Percentiles rank a stretch among this genome's conserved stretches.
Evolutionary conservation across 2,797 vertebrate species (phyloP).

Genomic region (Sebastes matsubarae): DNA sequence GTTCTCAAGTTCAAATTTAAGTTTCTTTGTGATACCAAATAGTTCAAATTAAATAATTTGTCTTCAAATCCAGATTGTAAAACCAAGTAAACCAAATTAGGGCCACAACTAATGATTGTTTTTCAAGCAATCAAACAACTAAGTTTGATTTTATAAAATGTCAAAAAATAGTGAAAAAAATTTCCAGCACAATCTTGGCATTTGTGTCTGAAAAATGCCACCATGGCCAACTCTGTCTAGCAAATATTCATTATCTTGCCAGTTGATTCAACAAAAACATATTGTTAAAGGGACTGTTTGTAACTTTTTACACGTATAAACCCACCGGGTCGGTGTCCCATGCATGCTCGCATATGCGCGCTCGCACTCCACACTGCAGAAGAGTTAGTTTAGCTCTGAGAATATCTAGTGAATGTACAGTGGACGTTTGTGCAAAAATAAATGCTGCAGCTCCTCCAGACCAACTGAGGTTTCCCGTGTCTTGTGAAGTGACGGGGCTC

Average conservation of each 20-base stretch:
- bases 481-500: too few species aligned
- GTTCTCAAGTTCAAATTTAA: not conserved
- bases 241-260: not conserved
- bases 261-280: not conserved
- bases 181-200: not conserved
- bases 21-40: not conserved
- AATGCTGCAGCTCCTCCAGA: too few species aligned
- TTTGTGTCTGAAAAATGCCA: not conserved
- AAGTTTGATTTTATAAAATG: not conserved
- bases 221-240: not conserved
- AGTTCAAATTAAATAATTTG: not conserved
- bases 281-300: not conserved
- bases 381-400: too few species aligned
- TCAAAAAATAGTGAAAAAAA: not conserved
- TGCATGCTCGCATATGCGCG: too few species aligned
- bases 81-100: not conserved
- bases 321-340: too few species aligned
- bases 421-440: too few species aligned
- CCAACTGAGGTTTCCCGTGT: too few species aligned
- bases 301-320: too few species aligned
- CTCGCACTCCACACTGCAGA: too few species aligned
- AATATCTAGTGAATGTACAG: too few species aligned
- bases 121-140: not conserved
- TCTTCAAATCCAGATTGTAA: not conserved
- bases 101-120: not conserved